phyloP scores from a whole-genome alignment of 2,113 vertebrate species.

The Bagarius yarrelli region DNA sequence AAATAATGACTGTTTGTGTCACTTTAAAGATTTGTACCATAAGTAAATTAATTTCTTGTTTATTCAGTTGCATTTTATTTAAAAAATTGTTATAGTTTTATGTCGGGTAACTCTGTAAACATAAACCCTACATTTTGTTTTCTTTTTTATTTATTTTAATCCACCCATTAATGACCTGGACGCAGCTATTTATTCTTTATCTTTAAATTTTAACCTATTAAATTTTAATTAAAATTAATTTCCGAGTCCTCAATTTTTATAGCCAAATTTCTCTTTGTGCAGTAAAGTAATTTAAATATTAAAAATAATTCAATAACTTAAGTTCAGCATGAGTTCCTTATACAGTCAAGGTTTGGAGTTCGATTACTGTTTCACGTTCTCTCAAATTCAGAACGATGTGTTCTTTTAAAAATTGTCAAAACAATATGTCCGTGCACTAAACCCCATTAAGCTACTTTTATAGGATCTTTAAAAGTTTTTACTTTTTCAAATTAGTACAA shows the following conservation, averaged over 20 bases:
- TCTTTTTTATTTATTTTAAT: background rate
- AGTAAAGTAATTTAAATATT: background rate
- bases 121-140: background rate
- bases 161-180: background rate
- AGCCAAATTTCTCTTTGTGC: background rate
- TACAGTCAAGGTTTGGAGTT: too few species aligned
- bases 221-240: background rate
- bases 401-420: background rate
- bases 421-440: background rate
- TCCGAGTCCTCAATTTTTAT: background rate
- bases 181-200: background rate
- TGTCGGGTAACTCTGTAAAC: background rate
- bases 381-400: too few species aligned
- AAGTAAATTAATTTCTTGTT: too few species aligned
- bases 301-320: too few species aligned
- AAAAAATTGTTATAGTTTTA: too few species aligned
- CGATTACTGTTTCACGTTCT: too few species aligned
- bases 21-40: too few species aligned
- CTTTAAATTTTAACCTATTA: background rate
- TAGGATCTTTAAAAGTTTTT: background rate
- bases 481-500: background rate
- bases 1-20: background rate
- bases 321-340: too few species aligned
- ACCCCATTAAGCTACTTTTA: background rate
- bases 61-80: too few species aligned